Base-by-base conservation (phyloP, 2,888 invertebrate genomes). In the Saturnia pavonia region DNA sequence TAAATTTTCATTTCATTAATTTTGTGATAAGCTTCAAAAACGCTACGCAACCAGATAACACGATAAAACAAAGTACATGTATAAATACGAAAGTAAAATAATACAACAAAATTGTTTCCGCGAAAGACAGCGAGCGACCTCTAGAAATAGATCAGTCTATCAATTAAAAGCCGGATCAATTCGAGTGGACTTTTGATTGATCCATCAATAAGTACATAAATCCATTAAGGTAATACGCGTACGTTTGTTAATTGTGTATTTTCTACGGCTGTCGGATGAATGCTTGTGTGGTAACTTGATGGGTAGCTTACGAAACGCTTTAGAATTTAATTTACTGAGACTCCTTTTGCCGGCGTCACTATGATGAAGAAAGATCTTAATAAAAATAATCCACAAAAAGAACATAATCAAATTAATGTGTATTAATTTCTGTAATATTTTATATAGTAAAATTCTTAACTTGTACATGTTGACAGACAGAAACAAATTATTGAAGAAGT, bases 151-250 rank as follows among this genome's bases (percentile, higher is more conserved):
- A 88, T 87, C 83, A 71, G 67, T 45, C 83, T 84, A 90, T 91
- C 91, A 91, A 91, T 90, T 90, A 91, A 89, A 79, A 76, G 73
- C 78, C 78, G 79, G 77, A 79, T 77, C 81, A 79, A 80, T 84
- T 81, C 83, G 82, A 85, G 85, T 82, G 82, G 85, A 81, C 86
- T 87, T 86, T 86, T 92, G 92, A 92, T 92, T 92, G 92, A 93
- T 92, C 88, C 88, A 87, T 92, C 92, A 92, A 92, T 92, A 92
- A 89, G 90, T 90, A 89, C 88, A 90, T 91, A 91, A 91, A 92
- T 92, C 92, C 90, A 92, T 92, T 92, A 91, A 89, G 86, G 83
- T 85, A 86, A 88, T 90, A 88, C 90, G 86, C 83, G 82, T 86
- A 82, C 80, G 84, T 73, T 82, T 85, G 91, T 91, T 91, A 90